A percentile compares a stretch with the other conserved stretches of the same genome.
Conservation (phyloP, 2,888 invertebrate genomes). For the Romanomermis culicivorax region DNA sequence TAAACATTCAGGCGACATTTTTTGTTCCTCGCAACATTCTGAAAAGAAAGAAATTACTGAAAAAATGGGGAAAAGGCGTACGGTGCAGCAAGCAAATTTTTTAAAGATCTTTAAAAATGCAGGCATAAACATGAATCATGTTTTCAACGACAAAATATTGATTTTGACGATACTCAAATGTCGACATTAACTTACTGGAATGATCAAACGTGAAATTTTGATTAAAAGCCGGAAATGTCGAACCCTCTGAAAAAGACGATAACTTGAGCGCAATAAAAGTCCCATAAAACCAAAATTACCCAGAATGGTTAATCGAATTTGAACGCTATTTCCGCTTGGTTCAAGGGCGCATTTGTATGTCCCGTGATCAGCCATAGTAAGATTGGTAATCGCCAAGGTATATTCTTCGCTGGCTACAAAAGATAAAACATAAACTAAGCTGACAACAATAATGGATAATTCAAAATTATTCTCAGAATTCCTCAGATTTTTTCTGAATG, state of each 20-base stretch:
- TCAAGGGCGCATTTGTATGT: constrained; percentile 6
- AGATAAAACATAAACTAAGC: neutral
- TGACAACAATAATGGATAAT: neutral
- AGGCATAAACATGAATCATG: neutral
- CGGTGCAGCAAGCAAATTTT: neutral
- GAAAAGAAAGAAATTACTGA: constrained; percentile 13
- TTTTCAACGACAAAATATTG: too few relatives aligned
- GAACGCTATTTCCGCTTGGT: neutral
- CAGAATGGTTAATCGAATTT: constrained; percentile 2
- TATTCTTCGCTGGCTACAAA: constrained; percentile 9
- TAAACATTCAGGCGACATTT: constrained; percentile 54
- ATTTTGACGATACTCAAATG: too few relatives aligned
- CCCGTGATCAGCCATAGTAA: constrained; percentile 5
- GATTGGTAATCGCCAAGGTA: constrained; percentile 7
- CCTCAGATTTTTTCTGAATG: neutral
- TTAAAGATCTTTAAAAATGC: neutral
- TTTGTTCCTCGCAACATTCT: constrained; percentile 54
- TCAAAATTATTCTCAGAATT: neutral
- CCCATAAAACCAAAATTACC: neutral
- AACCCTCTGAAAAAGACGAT: constrained; percentile 6
- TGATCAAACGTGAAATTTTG: constrained; percentile 10
- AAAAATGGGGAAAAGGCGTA: neutral
- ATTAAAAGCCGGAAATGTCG: constrained; percentile 1
- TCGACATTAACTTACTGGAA: constrained; percentile 1
- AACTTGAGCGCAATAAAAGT: neutral